Evolutionary conservation across 2,888 invertebrate species (phyloP).

Genomic region (Punctoribates punctum): DNA sequence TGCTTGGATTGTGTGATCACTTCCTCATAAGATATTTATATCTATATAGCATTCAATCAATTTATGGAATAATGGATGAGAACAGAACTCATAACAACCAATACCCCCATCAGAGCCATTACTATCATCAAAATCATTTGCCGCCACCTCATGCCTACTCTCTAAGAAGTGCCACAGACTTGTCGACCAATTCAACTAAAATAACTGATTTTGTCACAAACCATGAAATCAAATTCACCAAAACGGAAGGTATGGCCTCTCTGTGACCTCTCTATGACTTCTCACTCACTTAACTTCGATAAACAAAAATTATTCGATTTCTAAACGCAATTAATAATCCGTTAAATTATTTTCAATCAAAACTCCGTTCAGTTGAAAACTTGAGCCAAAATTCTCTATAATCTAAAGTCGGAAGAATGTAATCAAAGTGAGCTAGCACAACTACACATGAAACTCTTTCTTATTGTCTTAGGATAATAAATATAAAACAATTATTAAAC

Average conservation of each 20-base stretch:
- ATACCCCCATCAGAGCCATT: conserved; percentile 13
- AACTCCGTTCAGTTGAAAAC: too few relatives aligned
- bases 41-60: background rate
- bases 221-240: conserved; percentile 82
- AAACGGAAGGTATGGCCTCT: conserved; percentile 62
- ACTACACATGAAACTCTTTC: too few relatives aligned
- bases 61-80: background rate
- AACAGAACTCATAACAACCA: conserved; percentile 2
- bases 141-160: conserved; percentile 34
- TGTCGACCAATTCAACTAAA: background rate
- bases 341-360: too few relatives aligned
- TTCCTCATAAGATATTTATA: background rate
- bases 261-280: too few relatives aligned
- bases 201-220: conserved; percentile 29
- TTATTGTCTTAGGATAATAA: too few relatives aligned
- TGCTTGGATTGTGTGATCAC: background rate
- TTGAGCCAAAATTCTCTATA: too few relatives aligned
- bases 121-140: conserved; percentile 32
- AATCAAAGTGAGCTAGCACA: too few relatives aligned
- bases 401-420: too few relatives aligned
- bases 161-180: background rate
- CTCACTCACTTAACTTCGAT: too few relatives aligned
- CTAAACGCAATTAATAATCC: too few relatives aligned
- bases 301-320: too few relatives aligned
- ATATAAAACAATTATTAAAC: too few relatives aligned